These are phyloP conservation scores for Drosophila chauvacae DNA, from an alignment of 1,140 invertebrate genomes.

Conservation along the genomic window DNA sequence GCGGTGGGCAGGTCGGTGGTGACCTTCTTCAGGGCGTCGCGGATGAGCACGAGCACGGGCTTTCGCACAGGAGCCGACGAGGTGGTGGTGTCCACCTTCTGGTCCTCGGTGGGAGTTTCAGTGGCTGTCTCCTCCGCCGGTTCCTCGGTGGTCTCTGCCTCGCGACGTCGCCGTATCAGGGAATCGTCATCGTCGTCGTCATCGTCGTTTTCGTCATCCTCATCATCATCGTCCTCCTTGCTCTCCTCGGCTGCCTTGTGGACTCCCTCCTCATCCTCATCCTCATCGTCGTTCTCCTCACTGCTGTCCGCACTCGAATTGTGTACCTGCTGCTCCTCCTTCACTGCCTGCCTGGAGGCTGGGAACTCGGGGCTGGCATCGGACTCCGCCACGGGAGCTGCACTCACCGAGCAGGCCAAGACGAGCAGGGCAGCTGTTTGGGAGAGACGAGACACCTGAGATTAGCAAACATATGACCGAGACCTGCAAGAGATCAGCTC, in stretches of 20 bases:
- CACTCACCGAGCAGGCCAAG: conserved; percentile 47
- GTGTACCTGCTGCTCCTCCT: conserved; percentile 14
- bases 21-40: conserved; percentile 79
- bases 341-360: conserved; percentile 23
- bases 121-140: conserved; percentile 34
- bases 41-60: conserved; percentile 75
- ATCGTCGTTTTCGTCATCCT: conserved; percentile 13
- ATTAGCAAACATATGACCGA: neutral
- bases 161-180: conserved; percentile 57
- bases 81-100: conserved; percentile 18
- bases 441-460: neutral
- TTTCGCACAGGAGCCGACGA: conserved; percentile 56
- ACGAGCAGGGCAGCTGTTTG: conserved; percentile 50
- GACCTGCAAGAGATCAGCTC: neutral
- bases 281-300: conserved; percentile 46
- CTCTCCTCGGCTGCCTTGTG: conserved; percentile 43
- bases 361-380: conserved; percentile 27
- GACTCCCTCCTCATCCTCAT: conserved; percentile 34
- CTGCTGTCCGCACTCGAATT: conserved; percentile 55
- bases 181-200: conserved; percentile 52
- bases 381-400: conserved; percentile 27
- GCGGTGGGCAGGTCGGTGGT: conserved; percentile 76
- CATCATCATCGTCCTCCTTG: conserved; percentile 57
- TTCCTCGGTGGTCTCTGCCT: conserved; percentile 25
- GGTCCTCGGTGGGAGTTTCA: conserved; percentile 36